Percentiles rank a stretch among this genome's conserved stretches.
Conservation (phyloP, 2,888 invertebrate species). For the Liopterus haemorrhoidalis region DNA sequence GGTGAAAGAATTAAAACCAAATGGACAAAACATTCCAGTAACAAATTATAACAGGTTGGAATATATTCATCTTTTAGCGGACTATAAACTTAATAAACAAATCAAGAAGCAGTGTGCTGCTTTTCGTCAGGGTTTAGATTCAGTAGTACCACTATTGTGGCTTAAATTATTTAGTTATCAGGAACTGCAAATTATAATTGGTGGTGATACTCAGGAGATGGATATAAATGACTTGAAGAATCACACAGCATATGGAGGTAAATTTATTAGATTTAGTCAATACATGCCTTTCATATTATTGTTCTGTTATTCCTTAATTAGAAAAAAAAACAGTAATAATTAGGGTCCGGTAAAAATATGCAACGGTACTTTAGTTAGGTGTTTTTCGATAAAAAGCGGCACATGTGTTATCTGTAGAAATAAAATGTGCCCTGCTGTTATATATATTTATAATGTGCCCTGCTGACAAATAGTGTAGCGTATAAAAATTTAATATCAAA, state of each 20-base stretch:
- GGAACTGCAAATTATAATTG: constrained; percentile 94
- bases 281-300: no score
- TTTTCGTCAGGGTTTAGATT: constrained; percentile 83
- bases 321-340: no score
- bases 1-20: constrained; percentile 85
- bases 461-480: no score
- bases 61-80: constrained; percentile 93
- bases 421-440: no score
- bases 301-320: no score
- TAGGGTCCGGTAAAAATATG: no score
- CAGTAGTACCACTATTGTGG: constrained; percentile 89
- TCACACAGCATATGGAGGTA: constrained; percentile 84
- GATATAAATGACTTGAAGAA: constrained; percentile 81
- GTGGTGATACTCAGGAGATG: constrained; percentile 90
- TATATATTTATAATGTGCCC: no score
- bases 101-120: constrained; percentile 79
- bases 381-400: no score
- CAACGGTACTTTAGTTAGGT: no score
- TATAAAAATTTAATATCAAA: no score
- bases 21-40: constrained; percentile 85
- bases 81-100: constrained; percentile 91
- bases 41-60: constrained; percentile 90
- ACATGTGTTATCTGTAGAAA: no score
- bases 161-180: constrained; percentile 89
- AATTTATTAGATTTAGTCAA: no score